Conservation (phyloP, 2,113 vertebrate genomes). For the Machaerirhynchus nigripectus region DNA sequence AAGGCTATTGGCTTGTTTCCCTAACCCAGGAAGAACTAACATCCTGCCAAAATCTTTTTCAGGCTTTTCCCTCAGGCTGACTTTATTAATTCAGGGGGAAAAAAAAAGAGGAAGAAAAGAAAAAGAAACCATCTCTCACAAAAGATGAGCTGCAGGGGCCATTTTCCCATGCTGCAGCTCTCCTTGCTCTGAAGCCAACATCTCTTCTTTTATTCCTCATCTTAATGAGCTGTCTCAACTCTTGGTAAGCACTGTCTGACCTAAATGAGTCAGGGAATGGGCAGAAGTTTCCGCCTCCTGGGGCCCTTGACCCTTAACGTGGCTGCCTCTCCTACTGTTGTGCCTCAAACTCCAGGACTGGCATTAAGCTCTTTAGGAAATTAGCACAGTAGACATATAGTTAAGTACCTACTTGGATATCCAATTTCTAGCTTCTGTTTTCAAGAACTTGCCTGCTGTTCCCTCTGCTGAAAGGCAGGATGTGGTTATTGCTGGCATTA, state of each 20-base stretch:
- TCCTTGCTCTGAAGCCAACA: background rate
- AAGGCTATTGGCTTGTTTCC: conserved; percentile 48
- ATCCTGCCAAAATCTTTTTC: conserved; percentile 39
- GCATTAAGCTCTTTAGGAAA: background rate
- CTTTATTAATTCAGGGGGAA: background rate
- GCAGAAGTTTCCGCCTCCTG: background rate
- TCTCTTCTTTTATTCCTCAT: background rate
- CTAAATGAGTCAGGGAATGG: conserved; percentile 3
- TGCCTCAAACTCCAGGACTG: background rate
- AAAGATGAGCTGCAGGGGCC: background rate
- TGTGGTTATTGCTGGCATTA: background rate
- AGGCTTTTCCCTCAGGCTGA: conserved; percentile 19
- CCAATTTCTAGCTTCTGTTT: background rate
- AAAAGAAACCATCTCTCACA: background rate
- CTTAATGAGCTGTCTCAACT: background rate
- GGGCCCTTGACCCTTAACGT: background rate
- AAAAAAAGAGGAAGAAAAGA: background rate
- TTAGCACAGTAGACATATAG: background rate
- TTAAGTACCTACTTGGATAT: background rate
- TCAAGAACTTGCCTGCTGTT: background rate
- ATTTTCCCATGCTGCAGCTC: background rate
- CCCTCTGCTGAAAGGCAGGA: background rate
- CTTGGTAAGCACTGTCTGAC: background rate
- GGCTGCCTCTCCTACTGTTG: background rate
- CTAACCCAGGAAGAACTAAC: conserved; percentile 18